A percentile compares a stretch with the other conserved stretches of the same genome.
Conservation (phyloP, 2,888 invertebrate species). For the Platerodrilus igneus region DNA sequence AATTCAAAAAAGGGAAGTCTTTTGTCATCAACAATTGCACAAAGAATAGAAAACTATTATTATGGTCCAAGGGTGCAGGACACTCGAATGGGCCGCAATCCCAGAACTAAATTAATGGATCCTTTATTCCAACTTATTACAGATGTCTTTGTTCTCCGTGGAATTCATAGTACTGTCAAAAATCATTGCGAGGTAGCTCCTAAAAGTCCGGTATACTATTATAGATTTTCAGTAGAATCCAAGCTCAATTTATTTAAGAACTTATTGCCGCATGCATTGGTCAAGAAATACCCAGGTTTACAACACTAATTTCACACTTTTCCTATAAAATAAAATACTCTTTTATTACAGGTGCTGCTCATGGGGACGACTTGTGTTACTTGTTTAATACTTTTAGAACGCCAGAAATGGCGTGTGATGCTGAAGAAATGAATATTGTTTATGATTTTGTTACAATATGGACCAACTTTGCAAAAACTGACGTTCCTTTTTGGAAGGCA, state of each 20-base stretch:
- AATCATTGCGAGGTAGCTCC: constrained; percentile 17
- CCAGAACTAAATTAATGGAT: constrained; percentile 12
- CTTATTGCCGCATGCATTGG: constrained; percentile 2
- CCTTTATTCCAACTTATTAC: constrained; percentile 21
- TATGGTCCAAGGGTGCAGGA: constrained; percentile 11
- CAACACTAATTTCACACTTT: neutral
- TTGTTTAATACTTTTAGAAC: constrained; percentile 21
- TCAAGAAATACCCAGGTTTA: constrained; percentile 16
- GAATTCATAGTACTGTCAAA: constrained; percentile 22
- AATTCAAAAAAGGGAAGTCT: constrained; percentile 10
- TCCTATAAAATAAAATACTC: no score
- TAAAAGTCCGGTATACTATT: constrained; percentile 23
- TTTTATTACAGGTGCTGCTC: constrained; percentile 23
- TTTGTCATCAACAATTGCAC: constrained; percentile 13
- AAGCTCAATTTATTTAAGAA: constrained; percentile 24
- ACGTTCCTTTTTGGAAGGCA: constrained; percentile 11
- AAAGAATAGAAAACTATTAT: constrained; percentile 17
- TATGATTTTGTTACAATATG: constrained; percentile 18
- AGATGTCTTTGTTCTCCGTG: constrained; percentile 23
- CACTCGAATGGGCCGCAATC: constrained; percentile 10
- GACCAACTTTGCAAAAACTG: constrained; percentile 24
- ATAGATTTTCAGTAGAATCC: constrained; percentile 24
- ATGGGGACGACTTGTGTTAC: constrained; percentile 27
- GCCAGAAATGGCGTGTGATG: constrained; percentile 13
- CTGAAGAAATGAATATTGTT: constrained; percentile 15